Base-by-base conservation (phyloP, 2,797 vertebrate species). In the Luscinia luscinia region DNA sequence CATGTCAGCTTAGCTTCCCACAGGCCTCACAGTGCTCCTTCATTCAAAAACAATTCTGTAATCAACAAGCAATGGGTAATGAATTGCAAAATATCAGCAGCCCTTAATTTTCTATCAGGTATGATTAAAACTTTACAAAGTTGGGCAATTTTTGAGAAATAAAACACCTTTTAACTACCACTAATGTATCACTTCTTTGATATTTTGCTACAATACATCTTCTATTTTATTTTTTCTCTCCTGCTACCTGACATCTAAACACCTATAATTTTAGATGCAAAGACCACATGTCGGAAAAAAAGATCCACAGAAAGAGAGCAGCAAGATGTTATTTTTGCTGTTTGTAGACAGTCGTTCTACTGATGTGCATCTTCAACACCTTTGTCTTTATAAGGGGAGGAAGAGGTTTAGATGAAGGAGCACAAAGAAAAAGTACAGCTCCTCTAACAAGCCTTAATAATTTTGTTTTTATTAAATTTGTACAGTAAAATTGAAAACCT, bases 31-130 rank as follows among this genome's bases (percentile, higher is more conserved):
- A 97, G 93, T 91, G 89, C 84, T 96, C 86, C 75, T 95, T 97
- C 92, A 92, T 87, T 88, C 94, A 97, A 94, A 93, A 97, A 62
- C 94, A 94, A 84, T 97, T 96, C 95, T 23, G 45, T 93, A 97
- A 98, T 96, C 95, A 97, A 94, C 89, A 92, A 84, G 93, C 77
- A 97, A 89, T 79, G 91, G 94, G 34, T 51, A 96, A 96, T 89
- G 92, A 96, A 40, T 26, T 92, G 61, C 77, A 97, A 95, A 97
- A 95, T 91, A 90, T 76, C 64, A 83, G 26, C 36, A 83, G 89
- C 45, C 74, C 84, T 90, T 94, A 79, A 92, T 96, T 97, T 96
- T 96, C 82, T 73, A 91, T 69, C 68, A 97, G 93, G 82, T 97
- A 93, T 86, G 88, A 93, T 58, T 90, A 94, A 79, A 95, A 88